A percentile compares a stretch with the other conserved stretches of the same genome.
These are phyloP conservation scores for Antedon mediterranea DNA, from an alignment of 53 echinoderm and acorn worm species.

Conservation along the genomic window DNA sequence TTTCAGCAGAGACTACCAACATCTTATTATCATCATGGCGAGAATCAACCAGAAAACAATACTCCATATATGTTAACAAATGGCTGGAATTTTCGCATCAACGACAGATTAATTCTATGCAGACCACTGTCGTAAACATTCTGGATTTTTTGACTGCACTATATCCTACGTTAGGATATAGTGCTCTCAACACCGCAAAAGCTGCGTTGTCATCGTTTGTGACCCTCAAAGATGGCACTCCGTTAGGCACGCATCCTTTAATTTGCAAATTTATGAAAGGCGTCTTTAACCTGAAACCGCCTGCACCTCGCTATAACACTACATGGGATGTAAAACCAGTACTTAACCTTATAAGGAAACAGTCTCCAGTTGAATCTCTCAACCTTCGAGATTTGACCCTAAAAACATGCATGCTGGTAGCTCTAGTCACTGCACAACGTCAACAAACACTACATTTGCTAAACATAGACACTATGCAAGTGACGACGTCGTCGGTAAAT, in stretches of 20 bases:
- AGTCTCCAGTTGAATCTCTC: background rate
- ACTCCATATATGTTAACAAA: too few relatives aligned
- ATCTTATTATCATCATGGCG: background rate
- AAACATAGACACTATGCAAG: background rate
- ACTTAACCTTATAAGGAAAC: too few relatives aligned
- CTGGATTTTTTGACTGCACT: background rate
- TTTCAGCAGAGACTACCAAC: background rate
- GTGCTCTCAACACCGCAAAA: background rate
- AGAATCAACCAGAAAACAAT: background rate
- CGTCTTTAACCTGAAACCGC: slow-evolving; percentile 22
- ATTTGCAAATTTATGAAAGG: slow-evolving; percentile 20
- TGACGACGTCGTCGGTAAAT: background rate
- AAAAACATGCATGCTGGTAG: slow-evolving; percentile 8
- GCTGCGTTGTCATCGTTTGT: slow-evolving; percentile 5
- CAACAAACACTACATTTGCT: slow-evolving; percentile 8
- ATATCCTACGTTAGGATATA: background rate
- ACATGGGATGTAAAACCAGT: slow-evolving; percentile 32
- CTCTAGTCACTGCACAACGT: slow-evolving; percentile 8
- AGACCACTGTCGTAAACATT: background rate
- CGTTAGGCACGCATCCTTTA: slow-evolving; percentile 27
- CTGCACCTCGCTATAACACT: slow-evolving; percentile 1
- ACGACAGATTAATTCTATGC: background rate
- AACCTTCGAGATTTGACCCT: background rate
- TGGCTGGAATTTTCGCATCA: too few relatives aligned
- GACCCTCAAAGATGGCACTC: background rate